Base-by-base conservation (phyloP, 2,888 invertebrate species). In the Chymomyza caudatula region DNA sequence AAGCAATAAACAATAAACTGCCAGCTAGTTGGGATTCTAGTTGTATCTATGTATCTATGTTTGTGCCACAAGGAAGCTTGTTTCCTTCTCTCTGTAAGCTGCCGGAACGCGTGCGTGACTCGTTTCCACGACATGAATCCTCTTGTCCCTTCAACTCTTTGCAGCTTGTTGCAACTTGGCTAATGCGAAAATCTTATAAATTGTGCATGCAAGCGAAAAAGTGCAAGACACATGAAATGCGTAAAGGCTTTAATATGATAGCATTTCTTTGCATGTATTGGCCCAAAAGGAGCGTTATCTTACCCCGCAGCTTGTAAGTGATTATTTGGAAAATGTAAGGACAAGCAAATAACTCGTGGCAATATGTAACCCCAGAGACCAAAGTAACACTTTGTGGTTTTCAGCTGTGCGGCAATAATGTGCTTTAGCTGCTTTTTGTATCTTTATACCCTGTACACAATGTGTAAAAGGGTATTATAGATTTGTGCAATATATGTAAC, bases 1-100 rank as follows among this genome's bases (percentile, higher is more conserved):
- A 79, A 73, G 73, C 74, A 70, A 74, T 73, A 75, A 81, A 81
- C 78, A 77, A 76, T 74, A 76, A 75, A 54, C 60, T 67, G 56
- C 15, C n/a, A 42, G 49, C 44, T 43, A 44, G 49, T 49, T 29
- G 29, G 47, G 11, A 49, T 42, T 43, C 42, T 23, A 4, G 3
- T 52, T 52, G 52, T 52, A 37, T 37, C 11, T 37, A 11, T 37
- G 29, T 37, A 37, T 37, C 29, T 37, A 2, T 37, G 29, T 37
- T 3, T 37, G 4, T 37, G 29, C 11, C 11, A 37, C 29, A 37
- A 37, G 29, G 63, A 65, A 66, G 74, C 74, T 76, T 75, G 71
- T 69, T 57, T 65, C 59, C 53, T 61, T 65, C 65, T 67, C 69
- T 71, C 58, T 60, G 75, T 67, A 76, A 51, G 67, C 63, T 67